Base-by-base conservation (phyloP, 2,113 vertebrate genomes). In the Siniperca chuatsi region DNA sequence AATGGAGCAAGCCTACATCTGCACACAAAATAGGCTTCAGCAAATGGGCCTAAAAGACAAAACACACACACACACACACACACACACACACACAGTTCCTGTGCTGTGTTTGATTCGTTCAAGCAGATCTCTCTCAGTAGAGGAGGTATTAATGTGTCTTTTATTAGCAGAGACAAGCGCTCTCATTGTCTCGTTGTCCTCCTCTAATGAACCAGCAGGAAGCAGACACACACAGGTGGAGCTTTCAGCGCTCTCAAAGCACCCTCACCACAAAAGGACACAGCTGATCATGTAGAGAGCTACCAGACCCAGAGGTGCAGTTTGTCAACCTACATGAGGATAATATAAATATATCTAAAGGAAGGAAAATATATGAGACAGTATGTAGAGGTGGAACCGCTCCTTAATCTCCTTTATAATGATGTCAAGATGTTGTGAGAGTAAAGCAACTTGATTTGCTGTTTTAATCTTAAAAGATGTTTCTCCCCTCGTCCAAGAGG, bases 141-240 rank as follows among this genome's bases (percentile, higher is more conserved):
- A 87, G 40, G 40, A 68, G 44, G 35, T 37, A 84, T 75, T 81
- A 71, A 60, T 66, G 54, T 81, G 71, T 86, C 79, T 77, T 75
- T 82, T 82, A 79, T 88, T 79, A 84, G 65, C 33, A 52, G 75
- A 74, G 62, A 91, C 88, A 73, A 60, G 77, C 16, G 23, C 25
- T 67, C 62, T 80, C 62, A 52, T 85, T 42, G 67, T 84, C 68
- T 75, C 29, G 37, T 82, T 88, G 81, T 88, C 75, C 42, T 60
- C 61, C 52, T 71, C 48, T 52, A 83, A 65, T 84, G 72, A 86
- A 81, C 21, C 65, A 75, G 79, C 81, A 80, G 82, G 73, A 85
- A 75, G 62, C 18, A 50, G 25, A 75, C 65, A 73, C 46, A 64
- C 18, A 66, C 48, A 84, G 75, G 87, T 78, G 83, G 66, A 84